phyloP scores from a whole-genome alignment of 2,888 invertebrate species.

The Drosophila macrospina region DNA sequence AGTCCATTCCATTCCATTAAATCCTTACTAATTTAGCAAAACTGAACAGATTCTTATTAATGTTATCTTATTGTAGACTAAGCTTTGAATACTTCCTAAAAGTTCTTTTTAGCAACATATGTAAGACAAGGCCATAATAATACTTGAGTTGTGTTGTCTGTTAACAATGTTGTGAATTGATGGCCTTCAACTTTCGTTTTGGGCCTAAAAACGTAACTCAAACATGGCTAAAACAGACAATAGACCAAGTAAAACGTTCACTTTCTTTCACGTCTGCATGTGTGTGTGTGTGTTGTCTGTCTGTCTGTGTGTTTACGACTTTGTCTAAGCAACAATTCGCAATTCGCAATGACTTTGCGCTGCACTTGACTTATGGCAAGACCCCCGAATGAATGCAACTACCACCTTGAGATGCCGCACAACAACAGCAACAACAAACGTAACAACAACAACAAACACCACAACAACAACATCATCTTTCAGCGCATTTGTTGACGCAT shows the following conservation, averaged over 20 bases:
- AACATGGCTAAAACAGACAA: conserved; percentile 47
- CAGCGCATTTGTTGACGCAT: conserved; percentile 51
- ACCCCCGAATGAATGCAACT: conserved; percentile 40
- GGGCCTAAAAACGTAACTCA: conserved; percentile 27
- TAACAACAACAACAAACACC: conserved; percentile 6
- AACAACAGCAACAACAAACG: conserved; percentile 12
- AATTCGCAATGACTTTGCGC: conserved; percentile 35
- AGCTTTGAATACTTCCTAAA: no score
- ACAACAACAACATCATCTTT: conserved; percentile 46
- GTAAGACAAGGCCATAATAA: neutral
- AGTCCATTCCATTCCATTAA: no score
- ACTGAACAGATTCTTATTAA: no score
- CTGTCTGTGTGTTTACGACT: conserved; percentile 2
- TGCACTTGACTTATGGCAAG: conserved; percentile 71
- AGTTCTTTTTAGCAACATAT: neutral
- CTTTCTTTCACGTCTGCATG: conserved; percentile 53
- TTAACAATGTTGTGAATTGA: conserved; percentile 15
- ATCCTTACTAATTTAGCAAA: no score
- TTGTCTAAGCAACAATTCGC: conserved; percentile 47
- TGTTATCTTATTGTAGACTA: no score
- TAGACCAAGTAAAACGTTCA: conserved; percentile 54
- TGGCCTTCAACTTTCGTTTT: conserved; percentile 47
- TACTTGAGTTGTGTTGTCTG: neutral
- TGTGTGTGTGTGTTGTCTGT: conserved; percentile 1
- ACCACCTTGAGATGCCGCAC: conserved; percentile 46